Evolutionary conservation across 1,140 invertebrate species (phyloP).

Genomic region (Drosophila cardini): DNA sequence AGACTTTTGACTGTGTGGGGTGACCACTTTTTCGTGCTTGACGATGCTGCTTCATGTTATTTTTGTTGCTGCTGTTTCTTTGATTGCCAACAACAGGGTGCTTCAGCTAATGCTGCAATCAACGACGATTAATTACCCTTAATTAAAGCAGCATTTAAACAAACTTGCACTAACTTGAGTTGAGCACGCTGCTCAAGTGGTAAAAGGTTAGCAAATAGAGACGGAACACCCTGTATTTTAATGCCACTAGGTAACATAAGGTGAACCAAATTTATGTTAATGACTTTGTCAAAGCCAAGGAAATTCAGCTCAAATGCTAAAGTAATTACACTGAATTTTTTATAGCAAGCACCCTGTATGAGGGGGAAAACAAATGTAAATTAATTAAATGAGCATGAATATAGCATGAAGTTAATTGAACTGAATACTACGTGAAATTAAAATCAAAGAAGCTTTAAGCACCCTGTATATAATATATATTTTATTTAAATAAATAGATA

Average conservation of each 20-base stretch:
- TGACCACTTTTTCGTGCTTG: constrained; percentile 79
- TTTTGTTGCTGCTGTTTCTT: constrained; percentile 62
- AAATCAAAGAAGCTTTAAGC: too few relatives aligned
- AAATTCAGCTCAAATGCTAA: background rate
- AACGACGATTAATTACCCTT: background rate
- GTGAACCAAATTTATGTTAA: constrained; percentile 1
- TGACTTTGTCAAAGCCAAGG: background rate
- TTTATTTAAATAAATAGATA: too few relatives aligned
- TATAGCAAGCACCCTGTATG: background rate
- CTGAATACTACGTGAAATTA: too few relatives aligned
- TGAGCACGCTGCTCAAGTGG: background rate
- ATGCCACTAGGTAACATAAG: background rate
- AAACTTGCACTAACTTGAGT: background rate
- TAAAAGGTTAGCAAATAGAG: background rate
- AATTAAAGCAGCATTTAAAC: constrained; percentile 1
- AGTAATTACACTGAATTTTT: background rate
- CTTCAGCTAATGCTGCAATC: background rate
- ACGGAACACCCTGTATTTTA: constrained; percentile 1
- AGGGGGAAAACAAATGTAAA: background rate
- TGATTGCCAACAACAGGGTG: constrained; percentile 77
- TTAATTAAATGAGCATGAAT: too few relatives aligned
- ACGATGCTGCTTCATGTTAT: constrained; percentile 52
- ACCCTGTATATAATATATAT: too few relatives aligned
- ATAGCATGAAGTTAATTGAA: too few relatives aligned
- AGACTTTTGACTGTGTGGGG: constrained; percentile 80